Percentiles rank a stretch among this genome's conserved stretches.
Conservation (phyloP, 92 coral and sea anemone genomes). For the Micromussa lordhowensis region DNA sequence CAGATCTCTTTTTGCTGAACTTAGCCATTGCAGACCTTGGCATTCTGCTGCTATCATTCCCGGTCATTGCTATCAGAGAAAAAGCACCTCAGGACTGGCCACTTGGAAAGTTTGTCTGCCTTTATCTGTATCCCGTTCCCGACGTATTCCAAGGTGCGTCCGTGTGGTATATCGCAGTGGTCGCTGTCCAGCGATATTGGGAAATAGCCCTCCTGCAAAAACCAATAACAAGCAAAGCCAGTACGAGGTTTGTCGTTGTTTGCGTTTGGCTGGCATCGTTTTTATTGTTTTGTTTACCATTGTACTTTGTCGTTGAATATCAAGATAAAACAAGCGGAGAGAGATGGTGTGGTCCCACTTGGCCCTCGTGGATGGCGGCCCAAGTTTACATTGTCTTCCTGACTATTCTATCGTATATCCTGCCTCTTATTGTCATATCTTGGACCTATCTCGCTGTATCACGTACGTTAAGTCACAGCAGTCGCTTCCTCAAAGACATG, state of each 20-base stretch:
- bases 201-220: background rate
- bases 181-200: conserved; percentile 58
- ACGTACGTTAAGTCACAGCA: conserved; percentile 7
- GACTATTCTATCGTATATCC: background rate
- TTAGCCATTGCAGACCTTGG: conserved; percentile 71
- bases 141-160: conserved; percentile 66
- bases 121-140: conserved; percentile 38
- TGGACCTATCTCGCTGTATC: conserved; percentile 12
- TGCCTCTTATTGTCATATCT: conserved; percentile 22
- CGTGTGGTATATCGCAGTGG: conserved; percentile 57
- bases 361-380: background rate
- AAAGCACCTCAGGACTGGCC: conserved; percentile 10
- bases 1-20: conserved; percentile 48
- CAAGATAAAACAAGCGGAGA: background rate
- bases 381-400: conserved; percentile 5
- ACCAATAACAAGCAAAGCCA: background rate
- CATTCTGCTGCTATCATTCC: conserved; percentile 32
- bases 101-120: conserved; percentile 56
- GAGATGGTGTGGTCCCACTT: conserved; percentile 14
- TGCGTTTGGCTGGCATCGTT: conserved; percentile 24
- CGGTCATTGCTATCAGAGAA: conserved; percentile 2
- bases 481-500: background rate
- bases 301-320: conserved; percentile 11
- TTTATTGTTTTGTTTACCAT: conserved; percentile 15
- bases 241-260: background rate